A percentile compares a stretch with the other conserved stretches of the same genome.
These are phyloP conservation scores for Drosophila bifasciata DNA, from an alignment of 1,140 invertebrate species.

Conservation along the genomic window DNA sequence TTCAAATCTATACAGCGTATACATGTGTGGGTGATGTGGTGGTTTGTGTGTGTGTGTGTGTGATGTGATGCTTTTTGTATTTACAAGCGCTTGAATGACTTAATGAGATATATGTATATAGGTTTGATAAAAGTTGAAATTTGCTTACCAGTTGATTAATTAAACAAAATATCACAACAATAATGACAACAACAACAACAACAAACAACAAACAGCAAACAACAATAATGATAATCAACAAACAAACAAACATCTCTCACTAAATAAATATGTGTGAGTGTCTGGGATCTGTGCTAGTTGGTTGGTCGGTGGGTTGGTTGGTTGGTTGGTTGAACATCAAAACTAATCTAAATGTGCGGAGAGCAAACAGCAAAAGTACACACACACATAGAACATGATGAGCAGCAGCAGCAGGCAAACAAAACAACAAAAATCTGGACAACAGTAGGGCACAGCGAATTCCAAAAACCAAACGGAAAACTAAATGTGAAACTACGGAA, in stretches of 20 bases:
- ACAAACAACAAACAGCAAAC: constrained; percentile 59
- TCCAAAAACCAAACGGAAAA: constrained; percentile 16
- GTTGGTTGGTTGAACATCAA: no score
- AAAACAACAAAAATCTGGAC: constrained; percentile 34
- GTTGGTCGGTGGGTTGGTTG: no score
- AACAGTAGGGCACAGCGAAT: constrained; percentile 19
- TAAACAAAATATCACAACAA: constrained; percentile 76
- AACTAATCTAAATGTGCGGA: not conserved
- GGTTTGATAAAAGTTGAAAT: constrained; percentile 63
- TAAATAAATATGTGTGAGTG: no score
- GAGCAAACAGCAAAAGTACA: constrained; percentile 13
- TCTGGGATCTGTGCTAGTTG: not conserved
- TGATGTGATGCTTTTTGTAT: constrained; percentile 43
- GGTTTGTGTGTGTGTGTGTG: constrained; percentile 7
- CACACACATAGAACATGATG: constrained; percentile 7
- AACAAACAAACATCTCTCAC: constrained; percentile 22
- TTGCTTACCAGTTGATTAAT: constrained; percentile 81
- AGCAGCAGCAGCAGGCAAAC: not conserved
- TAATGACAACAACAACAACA: constrained; percentile 57
- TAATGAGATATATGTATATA: constrained; percentile 54
- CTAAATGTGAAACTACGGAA: constrained; percentile 23
- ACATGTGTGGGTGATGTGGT: constrained; percentile 11
- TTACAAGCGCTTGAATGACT: constrained; percentile 75
- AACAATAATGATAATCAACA: constrained; percentile 42
- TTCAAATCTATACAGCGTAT: constrained; percentile 50